phyloP scores from a whole-genome alignment of 2,888 invertebrate genomes.

The Neoascia interrupta region DNA sequence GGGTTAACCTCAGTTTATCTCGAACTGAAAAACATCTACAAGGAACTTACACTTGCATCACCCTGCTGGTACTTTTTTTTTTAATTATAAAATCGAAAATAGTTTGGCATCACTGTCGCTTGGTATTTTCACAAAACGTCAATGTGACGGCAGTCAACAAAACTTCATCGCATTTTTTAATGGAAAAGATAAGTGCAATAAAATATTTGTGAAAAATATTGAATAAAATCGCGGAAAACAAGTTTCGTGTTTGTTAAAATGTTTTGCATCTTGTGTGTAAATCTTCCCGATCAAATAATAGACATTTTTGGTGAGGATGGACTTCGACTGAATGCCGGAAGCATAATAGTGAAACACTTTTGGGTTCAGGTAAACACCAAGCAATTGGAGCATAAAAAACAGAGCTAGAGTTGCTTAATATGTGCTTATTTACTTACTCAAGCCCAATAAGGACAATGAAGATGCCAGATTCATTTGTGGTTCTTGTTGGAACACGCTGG shows the following conservation, averaged over 20 bases:
- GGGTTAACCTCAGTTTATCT: too few species aligned
- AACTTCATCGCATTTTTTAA: constrained; percentile 32
- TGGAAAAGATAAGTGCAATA: constrained; percentile 20
- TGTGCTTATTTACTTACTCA: constrained; percentile 9
- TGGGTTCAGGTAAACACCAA: constrained; percentile 72
- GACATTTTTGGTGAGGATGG: constrained; percentile 72
- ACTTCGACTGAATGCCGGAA: constrained; percentile 63
- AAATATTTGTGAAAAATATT: neutral
- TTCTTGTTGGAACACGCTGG: constrained; percentile 73
- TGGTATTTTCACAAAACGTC: constrained; percentile 17
- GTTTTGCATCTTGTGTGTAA: constrained; percentile 73
- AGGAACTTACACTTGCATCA: too few species aligned
- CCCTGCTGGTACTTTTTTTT: too few species aligned
- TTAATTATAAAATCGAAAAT: neutral
- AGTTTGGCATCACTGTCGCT: constrained; percentile 41
- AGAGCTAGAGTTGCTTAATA: neutral
- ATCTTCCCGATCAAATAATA: constrained; percentile 64
- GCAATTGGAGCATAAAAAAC: neutral
- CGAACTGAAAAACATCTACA: too few species aligned
- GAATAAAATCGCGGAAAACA: neutral
- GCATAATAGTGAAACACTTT: constrained; percentile 73
- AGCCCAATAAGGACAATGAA: constrained; percentile 53
- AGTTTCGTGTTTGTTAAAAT: constrained; percentile 49
- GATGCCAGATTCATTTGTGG: constrained; percentile 68
- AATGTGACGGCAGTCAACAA: constrained; percentile 56